phyloP scores from a whole-genome alignment of 2,888 invertebrate genomes.

The Dasypogon diadema region DNA sequence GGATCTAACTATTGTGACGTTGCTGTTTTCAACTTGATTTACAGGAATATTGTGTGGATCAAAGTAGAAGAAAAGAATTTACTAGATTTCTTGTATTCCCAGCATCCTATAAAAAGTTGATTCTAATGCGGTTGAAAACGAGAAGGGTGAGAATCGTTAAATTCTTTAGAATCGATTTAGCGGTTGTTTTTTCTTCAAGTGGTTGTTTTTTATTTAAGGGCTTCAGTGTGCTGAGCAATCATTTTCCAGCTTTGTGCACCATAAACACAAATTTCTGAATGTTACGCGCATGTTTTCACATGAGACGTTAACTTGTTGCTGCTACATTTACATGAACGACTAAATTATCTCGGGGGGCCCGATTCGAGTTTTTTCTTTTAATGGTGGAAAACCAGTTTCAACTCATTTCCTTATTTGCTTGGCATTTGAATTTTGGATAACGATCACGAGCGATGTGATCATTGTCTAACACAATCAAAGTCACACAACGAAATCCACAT shows the following conservation, averaged over 20 bases:
- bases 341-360: background rate
- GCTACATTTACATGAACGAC: background rate
- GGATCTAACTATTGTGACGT: no score
- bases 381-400: constrained; percentile 30
- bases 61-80: no score
- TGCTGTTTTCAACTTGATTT: no score
- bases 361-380: constrained; percentile 14
- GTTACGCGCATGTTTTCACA: background rate
- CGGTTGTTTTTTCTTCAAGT: no score
- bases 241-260: background rate
- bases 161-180: no score
- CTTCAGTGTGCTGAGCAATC: no score
- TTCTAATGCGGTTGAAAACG: no score
- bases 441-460: constrained; percentile 24
- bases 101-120: no score
- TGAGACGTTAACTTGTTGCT: background rate
- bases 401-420: constrained; percentile 46
- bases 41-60: no score
- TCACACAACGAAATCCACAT: constrained; percentile 27
- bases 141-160: no score
- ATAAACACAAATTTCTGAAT: background rate
- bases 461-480: background rate
- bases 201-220: no score
- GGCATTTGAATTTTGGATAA: constrained; percentile 47
- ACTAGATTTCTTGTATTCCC: no score